Evolutionary conservation across 1,140 invertebrate species (phyloP).

Genomic region (Aphidius ervi): DNA sequence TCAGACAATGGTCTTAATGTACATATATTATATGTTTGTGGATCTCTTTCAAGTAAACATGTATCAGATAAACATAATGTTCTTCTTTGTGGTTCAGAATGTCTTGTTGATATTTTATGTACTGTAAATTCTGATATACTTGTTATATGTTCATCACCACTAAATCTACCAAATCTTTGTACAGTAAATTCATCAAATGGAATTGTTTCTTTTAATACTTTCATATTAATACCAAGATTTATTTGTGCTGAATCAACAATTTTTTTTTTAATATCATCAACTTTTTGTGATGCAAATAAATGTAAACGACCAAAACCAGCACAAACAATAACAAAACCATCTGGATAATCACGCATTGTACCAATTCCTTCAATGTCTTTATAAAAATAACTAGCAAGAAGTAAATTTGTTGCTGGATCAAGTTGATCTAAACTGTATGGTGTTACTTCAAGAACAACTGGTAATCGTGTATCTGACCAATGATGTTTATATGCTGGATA

Average conservation of each 20-base stretch:
- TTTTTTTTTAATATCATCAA: slow-evolving; percentile 82
- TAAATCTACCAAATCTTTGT: slow-evolving; percentile 83
- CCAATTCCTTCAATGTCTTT: slow-evolving; percentile 85
- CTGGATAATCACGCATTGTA: slow-evolving; percentile 66
- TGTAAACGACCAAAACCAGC: slow-evolving; percentile 85
- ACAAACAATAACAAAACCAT: slow-evolving; percentile 84
- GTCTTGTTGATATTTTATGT: slow-evolving; percentile 76
- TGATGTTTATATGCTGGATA: slow-evolving; percentile 92
- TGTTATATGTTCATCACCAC: slow-evolving; percentile 82
- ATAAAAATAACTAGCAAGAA: slow-evolving; percentile 85
- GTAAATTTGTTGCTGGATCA: slow-evolving; percentile 74
- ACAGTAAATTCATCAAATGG: slow-evolving; percentile 79
- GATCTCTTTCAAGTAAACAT: slow-evolving; percentile 94
- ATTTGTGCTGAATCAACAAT: slow-evolving; percentile 75
- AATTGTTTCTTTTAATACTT: slow-evolving; percentile 77
- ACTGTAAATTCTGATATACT: slow-evolving; percentile 90
- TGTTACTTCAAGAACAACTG: slow-evolving; percentile 84
- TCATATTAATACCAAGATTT: slow-evolving; percentile 78
- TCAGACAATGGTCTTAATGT: slow-evolving; percentile 84
- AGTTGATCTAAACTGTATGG: slow-evolving; percentile 86
- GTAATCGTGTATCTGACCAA: slow-evolving; percentile 88
- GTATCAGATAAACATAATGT: slow-evolving; percentile 94
- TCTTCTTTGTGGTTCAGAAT: slow-evolving; percentile 75
- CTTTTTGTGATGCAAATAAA: slow-evolving; percentile 79
- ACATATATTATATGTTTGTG: slow-evolving; percentile 88